Percentiles rank a stretch among this genome's conserved stretches.
Evolutionary conservation across 2,888 invertebrate species (phyloP).

Genomic region (Marronus borbonicus): DNA sequence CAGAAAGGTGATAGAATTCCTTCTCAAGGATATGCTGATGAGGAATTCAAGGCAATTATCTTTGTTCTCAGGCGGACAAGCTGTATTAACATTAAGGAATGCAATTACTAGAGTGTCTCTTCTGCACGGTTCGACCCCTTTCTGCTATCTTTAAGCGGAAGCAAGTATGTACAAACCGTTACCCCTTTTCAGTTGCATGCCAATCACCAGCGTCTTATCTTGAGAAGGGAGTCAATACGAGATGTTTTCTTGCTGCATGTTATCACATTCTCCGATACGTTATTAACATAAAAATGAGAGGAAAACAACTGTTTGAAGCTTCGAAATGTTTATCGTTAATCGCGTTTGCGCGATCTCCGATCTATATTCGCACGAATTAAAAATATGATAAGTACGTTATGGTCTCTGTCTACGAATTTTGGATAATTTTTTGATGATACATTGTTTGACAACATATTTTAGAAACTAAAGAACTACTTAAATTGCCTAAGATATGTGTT

Average conservation of each 20-base stretch:
- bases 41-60: constrained; percentile 67
- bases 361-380: no score
- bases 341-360: no score
- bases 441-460: no score
- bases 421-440: no score
- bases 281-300: no score
- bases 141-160: not conserved
- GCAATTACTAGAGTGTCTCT: constrained; percentile 67
- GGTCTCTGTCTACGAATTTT: no score
- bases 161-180: constrained; percentile 36
- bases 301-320: no score
- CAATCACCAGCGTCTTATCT: not conserved
- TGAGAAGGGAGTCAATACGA: not conserved
- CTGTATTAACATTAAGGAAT: constrained; percentile 68
- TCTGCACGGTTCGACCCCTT: constrained; percentile 53
- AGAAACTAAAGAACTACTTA: no score
- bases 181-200: constrained; percentile 1
- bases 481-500: no score
- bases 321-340: no score
- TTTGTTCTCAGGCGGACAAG: constrained; percentile 62
- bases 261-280: no score
- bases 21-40: constrained; percentile 63
- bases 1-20: constrained; percentile 57
- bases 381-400: no score
- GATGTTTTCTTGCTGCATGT: not conserved